Evolutionary conservation across 1,140 invertebrate genomes (phyloP).

Genomic region (Drosophila lacteicornis): DNA sequence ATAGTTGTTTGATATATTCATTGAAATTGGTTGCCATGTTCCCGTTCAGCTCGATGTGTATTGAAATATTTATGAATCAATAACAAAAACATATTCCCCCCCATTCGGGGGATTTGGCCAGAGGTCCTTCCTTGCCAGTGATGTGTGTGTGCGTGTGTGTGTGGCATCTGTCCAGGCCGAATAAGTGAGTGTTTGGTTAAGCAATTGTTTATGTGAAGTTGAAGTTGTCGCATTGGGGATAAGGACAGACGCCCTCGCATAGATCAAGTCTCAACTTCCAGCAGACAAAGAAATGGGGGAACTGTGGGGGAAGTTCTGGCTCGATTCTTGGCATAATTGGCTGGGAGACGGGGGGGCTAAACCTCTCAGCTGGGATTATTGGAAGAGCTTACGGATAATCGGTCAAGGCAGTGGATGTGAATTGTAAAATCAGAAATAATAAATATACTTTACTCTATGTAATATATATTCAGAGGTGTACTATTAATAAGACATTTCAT

Average conservation of each 20-base stretch:
- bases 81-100: conserved; percentile 67
- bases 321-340: conserved; percentile 37
- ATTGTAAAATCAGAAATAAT: neutral
- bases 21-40: conserved; percentile 72
- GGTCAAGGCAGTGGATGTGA: neutral
- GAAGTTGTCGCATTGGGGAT: conserved; percentile 50
- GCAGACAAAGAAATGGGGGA: neutral
- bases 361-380: conserved; percentile 13
- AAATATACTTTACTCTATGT: neutral
- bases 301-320: neutral
- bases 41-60: conserved; percentile 59
- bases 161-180: conserved; percentile 48
- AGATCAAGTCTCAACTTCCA: conserved; percentile 33
- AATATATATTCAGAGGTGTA: neutral
- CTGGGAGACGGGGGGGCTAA: conserved; percentile 1
- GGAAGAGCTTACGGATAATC: conserved; percentile 16
- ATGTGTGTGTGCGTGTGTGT: conserved; percentile 7
- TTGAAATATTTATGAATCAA: conserved; percentile 83
- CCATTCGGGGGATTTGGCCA: conserved; percentile 4
- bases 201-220: conserved; percentile 78
- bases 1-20: conserved; percentile 82
- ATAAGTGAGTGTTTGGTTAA: conserved; percentile 72
- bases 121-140: neutral
- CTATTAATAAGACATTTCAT: no score
- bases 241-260: conserved; percentile 35